Evolutionary conservation across 1,140 invertebrate species (phyloP).

Genomic region (Andricus grossulariae): DNA sequence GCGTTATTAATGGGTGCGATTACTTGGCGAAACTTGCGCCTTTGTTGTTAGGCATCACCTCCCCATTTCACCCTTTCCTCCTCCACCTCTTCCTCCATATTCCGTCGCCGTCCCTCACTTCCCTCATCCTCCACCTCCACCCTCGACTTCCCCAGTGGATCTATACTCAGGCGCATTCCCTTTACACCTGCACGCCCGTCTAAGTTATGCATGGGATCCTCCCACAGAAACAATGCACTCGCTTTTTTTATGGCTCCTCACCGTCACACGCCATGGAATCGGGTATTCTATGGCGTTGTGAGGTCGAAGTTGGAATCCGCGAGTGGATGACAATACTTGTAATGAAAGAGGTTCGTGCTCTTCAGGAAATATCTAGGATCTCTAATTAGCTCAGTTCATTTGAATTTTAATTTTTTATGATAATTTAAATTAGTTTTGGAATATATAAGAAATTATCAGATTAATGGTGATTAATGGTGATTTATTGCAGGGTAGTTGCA

Average conservation of each 20-base stretch:
- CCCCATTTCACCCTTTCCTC: slow-evolving; percentile 39
- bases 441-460: too few species aligned
- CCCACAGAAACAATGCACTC: slow-evolving; percentile 74
- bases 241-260: slow-evolving; percentile 57
- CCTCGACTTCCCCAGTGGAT: slow-evolving; percentile 44
- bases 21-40: slow-evolving; percentile 71
- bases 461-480: too few species aligned
- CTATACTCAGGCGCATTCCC: slow-evolving; percentile 65
- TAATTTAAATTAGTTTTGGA: too few species aligned
- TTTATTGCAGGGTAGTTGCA: too few species aligned
- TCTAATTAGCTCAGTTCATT: too few species aligned
- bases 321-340: not conserved
- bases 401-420: too few species aligned
- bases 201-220: slow-evolving; percentile 74
- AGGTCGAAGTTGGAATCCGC: slow-evolving; percentile 3
- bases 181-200: slow-evolving; percentile 72
- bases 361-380: not conserved
- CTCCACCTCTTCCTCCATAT: slow-evolving; percentile 29
- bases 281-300: slow-evolving; percentile 43
- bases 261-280: slow-evolving; percentile 56
- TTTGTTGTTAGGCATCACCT: slow-evolving; percentile 54
- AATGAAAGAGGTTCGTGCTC: not conserved
- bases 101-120: slow-evolving; percentile 1
- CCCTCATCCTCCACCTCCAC: slow-evolving; percentile 41
- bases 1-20: slow-evolving; percentile 71